Base-by-base conservation (phyloP, 1,140 invertebrate species). In the Dolichoris vasculosae region DNA sequence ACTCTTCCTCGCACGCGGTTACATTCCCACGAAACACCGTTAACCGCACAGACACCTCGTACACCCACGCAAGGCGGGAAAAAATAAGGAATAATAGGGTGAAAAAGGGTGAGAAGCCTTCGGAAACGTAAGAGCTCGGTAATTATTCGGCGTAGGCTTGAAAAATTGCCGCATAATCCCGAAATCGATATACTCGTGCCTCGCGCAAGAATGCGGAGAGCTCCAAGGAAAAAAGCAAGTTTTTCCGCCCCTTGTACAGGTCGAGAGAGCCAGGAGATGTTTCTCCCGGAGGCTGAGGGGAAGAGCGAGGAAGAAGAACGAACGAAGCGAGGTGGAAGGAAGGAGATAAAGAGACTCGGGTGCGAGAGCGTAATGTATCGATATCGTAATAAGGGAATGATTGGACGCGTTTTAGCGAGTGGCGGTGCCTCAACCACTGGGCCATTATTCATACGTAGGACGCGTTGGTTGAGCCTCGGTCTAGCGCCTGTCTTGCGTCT, bases 321-420 rank as follows among this genome's bases (percentile, higher is more conserved):
- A n/a, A n/a, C n/a, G n/a, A n/a, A n/a, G n/a, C 55, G 55, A 59
- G 55, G 55, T 26, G 55, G 23, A 59, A 59, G 4, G 55, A 26
- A 67, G 43, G 32, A 75, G 78, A 86, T 81, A 85, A 59, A 55
- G 48, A 11, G 55, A n/a, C 26, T 40, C 26, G 69, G n/a, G 88
- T 89, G 90, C 89, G 91, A 88, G 88, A 86, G 89, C 89, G 89
- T 92, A 92, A 93, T 90, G 91, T 92, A 93, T 93, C 90, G 91
- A 92, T 92, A 91, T 90, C 89, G 90, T 91, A 92, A 93, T 92
- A 92, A 92, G 91, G 90, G 89, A 92, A 92, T 90, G 92, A 92
- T 92, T 92, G 92, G 91, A 89, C 90, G 88, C 87, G 89, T 90
- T 90, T 87, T 79, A 87, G 87, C 88, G 90, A 89, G 86, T 48